Evolutionary conservation across 2,888 invertebrate species (phyloP), one percentile per base, ranked within the genome.

Genomic region (Spisula subtruncata): DNA sequence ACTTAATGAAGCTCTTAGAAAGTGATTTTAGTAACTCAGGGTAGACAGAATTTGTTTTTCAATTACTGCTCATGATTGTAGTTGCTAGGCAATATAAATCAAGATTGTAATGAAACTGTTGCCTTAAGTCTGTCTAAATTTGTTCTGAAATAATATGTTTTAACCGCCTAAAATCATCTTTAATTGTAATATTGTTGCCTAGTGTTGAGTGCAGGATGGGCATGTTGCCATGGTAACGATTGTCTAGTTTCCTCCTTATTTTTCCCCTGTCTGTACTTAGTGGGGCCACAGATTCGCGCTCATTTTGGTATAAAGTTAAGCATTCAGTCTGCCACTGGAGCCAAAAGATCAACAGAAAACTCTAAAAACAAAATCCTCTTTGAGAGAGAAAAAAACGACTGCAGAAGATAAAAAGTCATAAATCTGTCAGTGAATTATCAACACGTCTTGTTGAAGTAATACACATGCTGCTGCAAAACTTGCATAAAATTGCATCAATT

Each of bases 401-500:
- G 51, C 48, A 51, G 48, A 20, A n/a, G 84, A 84, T 75, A 84
- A 66, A 48, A 85, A 85, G 80, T 85, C 79, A 80, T 85, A 85
- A 85, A 85, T 32, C 79, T 80, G 85, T 85, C 85, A 56, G 80
- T 80, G 56, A 80, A 80, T 85, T 56, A 85, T 79, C 85, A 85
- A 79, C 79, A 85, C 54, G n/a, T 79, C 54, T n/a, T 41, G 32
- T 51, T 80, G 85, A 85, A 25, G 85, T 10, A 29, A 56, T 85
- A 79, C 84, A 84, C 51, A 84, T 48, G 84, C 84, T 54, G 18
- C 48, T 48, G 75, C 85, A 79, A 75, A 85, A 83, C 60, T 35
- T 87, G 87, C 87, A 87, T 66, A 54, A 82, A 87, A 87, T 87
- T 87, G 87, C 71, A 87, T 51, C 75, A 82, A 82, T 87, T 87